These are phyloP conservation scores for Macaria liturata DNA, from an alignment of 2,888 invertebrate genomes.

Conservation along the genomic window DNA sequence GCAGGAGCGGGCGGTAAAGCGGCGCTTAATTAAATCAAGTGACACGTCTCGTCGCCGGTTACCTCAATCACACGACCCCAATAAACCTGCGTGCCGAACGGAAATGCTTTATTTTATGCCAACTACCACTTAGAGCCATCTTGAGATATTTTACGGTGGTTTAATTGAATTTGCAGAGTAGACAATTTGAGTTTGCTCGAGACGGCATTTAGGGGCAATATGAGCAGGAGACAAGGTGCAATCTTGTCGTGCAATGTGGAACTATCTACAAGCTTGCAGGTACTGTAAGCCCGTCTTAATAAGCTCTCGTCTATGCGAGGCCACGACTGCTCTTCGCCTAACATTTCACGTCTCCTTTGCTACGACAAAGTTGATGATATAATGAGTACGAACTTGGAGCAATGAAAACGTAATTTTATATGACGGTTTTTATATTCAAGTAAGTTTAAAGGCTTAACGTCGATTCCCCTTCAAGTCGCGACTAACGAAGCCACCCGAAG, in stretches of 20 bases:
- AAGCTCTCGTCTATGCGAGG: constrained; percentile 57
- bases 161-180: constrained; percentile 32
- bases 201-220: constrained; percentile 29
- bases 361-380: constrained; percentile 19
- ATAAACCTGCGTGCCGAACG: constrained; percentile 70
- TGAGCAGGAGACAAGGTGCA: constrained; percentile 24
- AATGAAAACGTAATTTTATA: not conserved
- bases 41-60: constrained; percentile 77
- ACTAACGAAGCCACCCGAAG: no score
- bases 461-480: no score
- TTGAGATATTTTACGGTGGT: constrained; percentile 32
- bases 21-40: constrained; percentile 83
- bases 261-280: constrained; percentile 34
- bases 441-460: no score
- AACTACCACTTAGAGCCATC: constrained; percentile 40
- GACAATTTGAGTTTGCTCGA: constrained; percentile 24
- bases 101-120: constrained; percentile 58
- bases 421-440: no score
- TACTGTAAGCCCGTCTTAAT: constrained; percentile 52
- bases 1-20: constrained; percentile 78
- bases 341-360: constrained; percentile 51
- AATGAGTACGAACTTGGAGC: constrained; percentile 12
- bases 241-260: constrained; percentile 13
- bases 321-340: constrained; percentile 44
- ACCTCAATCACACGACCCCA: constrained; percentile 81